Evolutionary conservation across 2,797 vertebrate genomes (phyloP).

Genomic region (Eremophila alpestris): DNA sequence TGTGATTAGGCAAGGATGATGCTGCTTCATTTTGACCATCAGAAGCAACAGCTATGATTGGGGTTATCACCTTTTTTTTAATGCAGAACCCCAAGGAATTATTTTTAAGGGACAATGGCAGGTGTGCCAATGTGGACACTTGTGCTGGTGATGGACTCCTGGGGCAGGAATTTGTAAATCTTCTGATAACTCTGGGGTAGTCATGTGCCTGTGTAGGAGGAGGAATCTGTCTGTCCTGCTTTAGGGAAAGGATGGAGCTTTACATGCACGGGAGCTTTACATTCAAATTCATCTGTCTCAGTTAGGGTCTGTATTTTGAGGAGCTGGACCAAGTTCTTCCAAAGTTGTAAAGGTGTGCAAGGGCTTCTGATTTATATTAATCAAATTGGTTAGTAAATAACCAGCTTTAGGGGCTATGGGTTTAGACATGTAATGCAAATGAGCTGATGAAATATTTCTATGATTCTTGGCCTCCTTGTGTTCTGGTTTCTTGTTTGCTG

Average conservation of each 20-base stretch:
- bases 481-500: not conserved
- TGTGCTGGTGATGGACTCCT: not conserved
- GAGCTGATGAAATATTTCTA: not conserved
- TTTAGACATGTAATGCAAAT: not conserved
- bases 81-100: not conserved
- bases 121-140: not conserved
- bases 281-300: too few species aligned
- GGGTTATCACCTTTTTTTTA: not conserved
- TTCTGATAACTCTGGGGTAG: not conserved
- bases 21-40: not conserved
- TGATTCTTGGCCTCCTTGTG: not conserved
- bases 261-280: rapidly evolving
- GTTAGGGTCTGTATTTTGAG: not conserved
- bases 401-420: not conserved
- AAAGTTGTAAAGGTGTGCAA: not conserved
- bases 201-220: rapidly evolving
- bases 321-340: not conserved
- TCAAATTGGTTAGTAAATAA: not conserved
- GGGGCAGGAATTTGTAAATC: not conserved
- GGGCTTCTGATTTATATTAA: not conserved
- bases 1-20: not conserved
- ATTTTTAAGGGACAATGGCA: not conserved
- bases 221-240: not conserved
- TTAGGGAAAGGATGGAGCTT: not conserved
- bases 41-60: not conserved